These are phyloP conservation scores for Pycnonotus jocosus DNA, from an alignment of 2,113 vertebrate genomes.

Conservation along the genomic window DNA sequence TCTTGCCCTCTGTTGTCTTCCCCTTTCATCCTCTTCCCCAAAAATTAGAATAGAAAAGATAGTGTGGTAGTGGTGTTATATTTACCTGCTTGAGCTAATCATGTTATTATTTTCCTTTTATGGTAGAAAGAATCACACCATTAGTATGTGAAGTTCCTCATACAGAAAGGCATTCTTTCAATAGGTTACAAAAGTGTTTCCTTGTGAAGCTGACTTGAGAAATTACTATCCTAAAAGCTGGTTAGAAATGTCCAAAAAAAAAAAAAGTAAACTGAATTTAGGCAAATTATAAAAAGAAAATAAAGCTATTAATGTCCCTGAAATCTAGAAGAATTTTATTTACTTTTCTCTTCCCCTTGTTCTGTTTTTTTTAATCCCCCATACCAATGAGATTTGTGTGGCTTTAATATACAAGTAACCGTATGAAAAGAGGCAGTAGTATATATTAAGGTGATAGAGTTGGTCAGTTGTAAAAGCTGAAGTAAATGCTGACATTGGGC, in stretches of 20 bases:
- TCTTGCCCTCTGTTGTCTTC: not conserved
- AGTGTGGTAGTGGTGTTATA: accelerated
- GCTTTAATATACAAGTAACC: not conserved
- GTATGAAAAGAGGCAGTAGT: not conserved
- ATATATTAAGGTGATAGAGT: not conserved
- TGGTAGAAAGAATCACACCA: not conserved
- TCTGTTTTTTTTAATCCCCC: not conserved
- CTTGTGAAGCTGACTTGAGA: not conserved
- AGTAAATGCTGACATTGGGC: not conserved
- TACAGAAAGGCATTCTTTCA: not conserved
- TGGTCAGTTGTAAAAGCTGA: not conserved
- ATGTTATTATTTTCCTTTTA: not conserved
- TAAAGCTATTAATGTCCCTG: not conserved
- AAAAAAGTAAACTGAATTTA: not conserved
- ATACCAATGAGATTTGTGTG: not conserved
- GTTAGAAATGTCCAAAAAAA: not conserved
- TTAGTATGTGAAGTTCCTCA: not conserved
- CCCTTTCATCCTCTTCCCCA: not conserved
- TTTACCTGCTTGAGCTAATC: not conserved
- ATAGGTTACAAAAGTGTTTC: not conserved
- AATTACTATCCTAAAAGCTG: not conserved
- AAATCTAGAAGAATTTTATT: not conserved
- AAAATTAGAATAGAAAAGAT: not conserved
- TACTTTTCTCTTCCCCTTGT: not conserved
- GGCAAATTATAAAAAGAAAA: not conserved